These are phyloP conservation scores for Rousettus madagascariensis DNA, from an alignment of 2,797 vertebrate species.

Conservation along the genomic window DNA sequence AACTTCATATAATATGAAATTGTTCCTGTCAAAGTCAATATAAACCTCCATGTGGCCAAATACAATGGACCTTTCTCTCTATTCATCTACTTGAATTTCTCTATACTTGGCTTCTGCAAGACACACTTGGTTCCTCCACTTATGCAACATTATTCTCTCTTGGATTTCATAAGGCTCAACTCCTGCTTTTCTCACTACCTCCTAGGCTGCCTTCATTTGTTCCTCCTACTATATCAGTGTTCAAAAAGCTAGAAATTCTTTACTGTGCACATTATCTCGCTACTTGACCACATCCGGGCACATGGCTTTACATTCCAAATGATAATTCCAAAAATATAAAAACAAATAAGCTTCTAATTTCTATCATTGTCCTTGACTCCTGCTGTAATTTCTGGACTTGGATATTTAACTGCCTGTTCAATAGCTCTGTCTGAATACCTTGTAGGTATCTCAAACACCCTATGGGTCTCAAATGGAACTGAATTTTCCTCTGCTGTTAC, in stretches of 20 bases:
- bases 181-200: background rate
- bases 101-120: background rate
- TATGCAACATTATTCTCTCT: background rate
- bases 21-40: constrained; percentile 39
- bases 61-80: background rate
- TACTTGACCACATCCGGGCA: background rate
- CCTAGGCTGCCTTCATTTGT: background rate
- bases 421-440: background rate
- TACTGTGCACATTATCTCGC: background rate
- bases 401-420: background rate
- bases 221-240: background rate
- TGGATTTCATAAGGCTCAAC: background rate
- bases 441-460: background rate
- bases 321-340: background rate
- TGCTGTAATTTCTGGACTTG: background rate
- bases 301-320: background rate
- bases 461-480: background rate
- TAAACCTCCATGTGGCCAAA: background rate
- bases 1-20: constrained; percentile 27
- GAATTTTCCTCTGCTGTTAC: background rate
- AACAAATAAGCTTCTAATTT: constrained; percentile 11
- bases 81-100: background rate
- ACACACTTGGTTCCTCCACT: background rate
- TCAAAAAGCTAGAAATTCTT: background rate
- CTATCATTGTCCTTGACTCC: background rate